These are phyloP conservation scores for Cancer borealis DNA, from an alignment of 2,888 invertebrate species.

Conservation along the genomic window DNA sequence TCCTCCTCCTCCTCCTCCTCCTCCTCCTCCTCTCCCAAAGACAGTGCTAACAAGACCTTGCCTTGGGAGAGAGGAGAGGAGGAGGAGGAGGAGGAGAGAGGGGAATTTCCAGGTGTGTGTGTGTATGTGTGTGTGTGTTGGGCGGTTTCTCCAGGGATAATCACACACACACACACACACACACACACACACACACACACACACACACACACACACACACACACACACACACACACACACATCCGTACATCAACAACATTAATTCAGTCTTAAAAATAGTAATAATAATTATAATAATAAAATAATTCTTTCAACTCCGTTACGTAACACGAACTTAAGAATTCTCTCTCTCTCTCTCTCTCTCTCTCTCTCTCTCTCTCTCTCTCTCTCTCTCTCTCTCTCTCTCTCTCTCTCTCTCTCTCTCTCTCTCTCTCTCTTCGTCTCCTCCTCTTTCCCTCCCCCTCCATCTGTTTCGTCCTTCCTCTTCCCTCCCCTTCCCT, in stretches of 20 bases:
- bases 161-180: no score
- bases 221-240: neutral
- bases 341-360: no score
- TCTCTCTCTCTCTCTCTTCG: neutral
- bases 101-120: conserved; percentile 18
- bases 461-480: neutral
- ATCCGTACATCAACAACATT: no score
- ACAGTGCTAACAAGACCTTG: conserved; percentile 27
- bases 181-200: no score
- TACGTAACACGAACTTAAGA: no score
- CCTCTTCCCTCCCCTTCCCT: neutral
- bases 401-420: conserved; percentile 30
- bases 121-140: conserved; percentile 28
- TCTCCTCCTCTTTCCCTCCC: neutral
- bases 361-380: conserved; percentile 48
- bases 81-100: neutral
- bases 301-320: no score
- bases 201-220: neutral
- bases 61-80: neutral
- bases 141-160: neutral
- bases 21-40: neutral
- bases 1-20: conserved; percentile 22
- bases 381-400: conserved; percentile 11
- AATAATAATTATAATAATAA: no score
- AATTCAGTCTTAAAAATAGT: no score